Evolutionary conservation across 2,888 invertebrate genomes (phyloP), one percentile per base, ranked within the genome.

Genomic region (Teinopalpus imperialis): DNA sequence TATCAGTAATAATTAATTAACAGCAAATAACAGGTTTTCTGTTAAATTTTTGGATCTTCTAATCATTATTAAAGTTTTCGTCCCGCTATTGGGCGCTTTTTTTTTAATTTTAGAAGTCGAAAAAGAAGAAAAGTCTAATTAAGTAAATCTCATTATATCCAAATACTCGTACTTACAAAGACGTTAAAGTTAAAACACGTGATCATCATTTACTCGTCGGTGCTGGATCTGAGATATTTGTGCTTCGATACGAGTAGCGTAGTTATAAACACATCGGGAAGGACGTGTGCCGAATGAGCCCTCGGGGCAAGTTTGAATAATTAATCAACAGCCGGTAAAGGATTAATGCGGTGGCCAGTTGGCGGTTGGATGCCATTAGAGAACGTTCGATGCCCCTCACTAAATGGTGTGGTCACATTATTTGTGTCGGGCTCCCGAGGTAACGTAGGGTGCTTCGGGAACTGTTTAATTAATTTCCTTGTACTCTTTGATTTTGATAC

Each of bases 321-420:
- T 87, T 87, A 87, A 86, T 86, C 86, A 83, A 82, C 76, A 74
- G 80, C 72, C 74, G 69, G 80, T 77, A 83, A 85, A 83, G 87
- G 87, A 87, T 87, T 87, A 86, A 83, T 82, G 85, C 71, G 78
- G 83, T 78, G 86, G 85, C 76, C 86, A 83, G 85, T 82, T 79
- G 82, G 86, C 74, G 86, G 86, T 81, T 66, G 77, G 73, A 80
- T 81, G 75, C 83, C 82, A 85, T 87, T 86, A 85, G 79, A 79
- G 79, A 75, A 70, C 78, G 76, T 75, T 81, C 81, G 77, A 81
- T 77, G 78, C 78, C 76, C 75, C 67, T 64, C 59, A 72, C 82
- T 82, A 82, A 83, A 81, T 81, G 69, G 70, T 74, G 82, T 54
- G 83, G 83, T 77, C 78, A 68, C 76, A 74, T 81, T 81, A 81